Evolutionary conservation across 1,140 invertebrate species (phyloP), one percentile per base, ranked within the genome.

Genomic region (Polyergus mexicanus): DNA sequence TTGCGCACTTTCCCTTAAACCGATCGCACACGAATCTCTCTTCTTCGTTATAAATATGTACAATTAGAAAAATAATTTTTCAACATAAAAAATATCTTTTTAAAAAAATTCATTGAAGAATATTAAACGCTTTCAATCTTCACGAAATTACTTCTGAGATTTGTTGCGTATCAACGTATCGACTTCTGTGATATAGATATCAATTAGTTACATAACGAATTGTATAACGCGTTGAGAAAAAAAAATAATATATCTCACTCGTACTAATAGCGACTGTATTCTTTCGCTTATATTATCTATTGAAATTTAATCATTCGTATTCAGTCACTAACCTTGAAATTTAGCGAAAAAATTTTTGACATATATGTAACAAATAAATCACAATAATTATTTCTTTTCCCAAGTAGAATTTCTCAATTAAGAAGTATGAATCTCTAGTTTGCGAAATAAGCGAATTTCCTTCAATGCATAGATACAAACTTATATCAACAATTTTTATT

Each of bases 311-410:
- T 65, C 8, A 41, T 19, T 66, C 32, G n/a, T 54, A 10, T 32
- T 78, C 47, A 16, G 38, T 78, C 76, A 11, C 7, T 19, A 38
- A 68, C 25, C 63, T 68, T 6, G 76, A 78, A 68, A 54, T 51
- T 68, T 11, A 65, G 28, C 41, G 19, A 35, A 28, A 38, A 51
- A 78, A 78, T 65, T 66, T 28, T 68, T 38, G 44, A 68, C 13
- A 13, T 11, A 13, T 10, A 41, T 32, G 41, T 32, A 38, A 35
- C 32, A 16, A 54, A 32, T 22, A 0, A 32, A 4, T 16, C 6
- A 65, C 44, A 68, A 68, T 68, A 16, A 66, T 75, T 71, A 28
- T 78, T 78, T 22, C 51, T 65, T 19, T 38, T 56, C 11, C 19
- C 62, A 38, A 38, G n/a, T 13, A 54, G 28, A 68, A 56, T 8